Percentiles rank a stretch among this genome's conserved stretches.
These are phyloP conservation scores for Brienomyrus brachyistius DNA, from an alignment of 2,113 vertebrate genomes.

Conservation along the genomic window DNA sequence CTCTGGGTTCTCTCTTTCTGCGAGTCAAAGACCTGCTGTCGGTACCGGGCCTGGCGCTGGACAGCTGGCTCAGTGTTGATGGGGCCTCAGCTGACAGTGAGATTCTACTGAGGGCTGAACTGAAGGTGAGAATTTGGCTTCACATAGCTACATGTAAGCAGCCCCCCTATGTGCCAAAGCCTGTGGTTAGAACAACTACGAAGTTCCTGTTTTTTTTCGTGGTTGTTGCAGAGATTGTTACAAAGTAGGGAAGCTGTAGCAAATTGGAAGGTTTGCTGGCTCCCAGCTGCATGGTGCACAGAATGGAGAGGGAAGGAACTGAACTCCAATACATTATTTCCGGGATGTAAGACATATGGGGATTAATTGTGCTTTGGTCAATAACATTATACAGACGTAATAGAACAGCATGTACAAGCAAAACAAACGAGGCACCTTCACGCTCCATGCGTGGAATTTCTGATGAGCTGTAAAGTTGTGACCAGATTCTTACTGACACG, in stretches of 20 bases:
- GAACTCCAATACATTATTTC: not conserved
- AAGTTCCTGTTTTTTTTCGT: not conserved
- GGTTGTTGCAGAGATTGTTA: not conserved
- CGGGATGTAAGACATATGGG: not conserved
- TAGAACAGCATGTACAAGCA: not conserved
- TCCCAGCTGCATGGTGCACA: not conserved
- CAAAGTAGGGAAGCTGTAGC: not conserved
- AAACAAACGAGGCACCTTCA: not conserved
- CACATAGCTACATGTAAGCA: not conserved
- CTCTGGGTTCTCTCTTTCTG: conserved; percentile 68
- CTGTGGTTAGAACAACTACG: not conserved
- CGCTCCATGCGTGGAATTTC: not conserved
- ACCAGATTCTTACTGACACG: not conserved
- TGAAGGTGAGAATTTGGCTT: conserved; percentile 63
- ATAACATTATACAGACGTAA: not conserved
- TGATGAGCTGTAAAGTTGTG: not conserved
- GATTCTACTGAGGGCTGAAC: conserved; percentile 72
- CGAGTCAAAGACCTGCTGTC: conserved; percentile 67
- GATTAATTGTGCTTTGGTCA: not conserved
- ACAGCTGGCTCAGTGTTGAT: conserved; percentile 68
- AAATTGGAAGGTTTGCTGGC: not conserved
- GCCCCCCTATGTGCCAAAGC: not conserved
- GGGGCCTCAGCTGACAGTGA: conserved; percentile 61
- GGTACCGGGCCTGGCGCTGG: conserved; percentile 63
- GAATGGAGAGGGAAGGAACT: not conserved